Conservation (phyloP, 2,113 vertebrate genomes). For the Silurus meridionalis region DNA sequence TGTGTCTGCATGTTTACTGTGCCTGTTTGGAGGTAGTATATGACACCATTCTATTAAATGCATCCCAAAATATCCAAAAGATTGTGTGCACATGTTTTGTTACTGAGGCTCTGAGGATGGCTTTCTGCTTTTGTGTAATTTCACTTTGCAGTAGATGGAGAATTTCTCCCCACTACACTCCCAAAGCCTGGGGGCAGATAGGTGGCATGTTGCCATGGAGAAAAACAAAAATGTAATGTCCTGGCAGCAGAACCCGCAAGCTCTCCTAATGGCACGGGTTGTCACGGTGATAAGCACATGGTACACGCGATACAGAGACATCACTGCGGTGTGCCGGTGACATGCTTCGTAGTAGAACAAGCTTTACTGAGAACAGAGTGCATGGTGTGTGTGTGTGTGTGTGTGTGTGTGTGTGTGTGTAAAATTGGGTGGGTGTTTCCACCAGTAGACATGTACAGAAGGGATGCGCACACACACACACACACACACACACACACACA, state of each 20-base stretch:
- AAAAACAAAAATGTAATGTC: constrained; percentile 31
- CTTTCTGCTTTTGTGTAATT: constrained; percentile 37
- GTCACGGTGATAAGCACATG: constrained; percentile 30
- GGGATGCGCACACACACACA: not conserved
- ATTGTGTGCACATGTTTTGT: constrained; percentile 20
- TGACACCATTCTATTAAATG: constrained; percentile 34
- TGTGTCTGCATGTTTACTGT: constrained; percentile 21
- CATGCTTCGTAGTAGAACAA: constrained; percentile 26
- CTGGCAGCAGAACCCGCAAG: constrained; percentile 49
- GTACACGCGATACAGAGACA: constrained; percentile 20
- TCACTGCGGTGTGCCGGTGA: constrained; percentile 18
- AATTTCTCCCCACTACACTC: constrained; percentile 45
- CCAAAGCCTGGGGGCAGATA: constrained; percentile 50
- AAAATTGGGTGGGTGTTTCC: no score
- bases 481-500: not conserved
- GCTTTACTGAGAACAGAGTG: not conserved
- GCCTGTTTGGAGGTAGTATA: constrained; percentile 46
- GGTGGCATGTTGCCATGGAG: constrained; percentile 50
- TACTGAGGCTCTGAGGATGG: constrained; percentile 30
- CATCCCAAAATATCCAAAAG: constrained; percentile 42
- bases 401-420: constrained; percentile 1
- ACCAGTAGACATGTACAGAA: not conserved
- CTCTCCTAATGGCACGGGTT: constrained; percentile 1
- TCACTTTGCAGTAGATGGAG: constrained; percentile 34
- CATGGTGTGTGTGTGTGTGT: not conserved